phyloP scores from a whole-genome alignment of 2,797 vertebrate species.

The Clarias platycephalus region DNA sequence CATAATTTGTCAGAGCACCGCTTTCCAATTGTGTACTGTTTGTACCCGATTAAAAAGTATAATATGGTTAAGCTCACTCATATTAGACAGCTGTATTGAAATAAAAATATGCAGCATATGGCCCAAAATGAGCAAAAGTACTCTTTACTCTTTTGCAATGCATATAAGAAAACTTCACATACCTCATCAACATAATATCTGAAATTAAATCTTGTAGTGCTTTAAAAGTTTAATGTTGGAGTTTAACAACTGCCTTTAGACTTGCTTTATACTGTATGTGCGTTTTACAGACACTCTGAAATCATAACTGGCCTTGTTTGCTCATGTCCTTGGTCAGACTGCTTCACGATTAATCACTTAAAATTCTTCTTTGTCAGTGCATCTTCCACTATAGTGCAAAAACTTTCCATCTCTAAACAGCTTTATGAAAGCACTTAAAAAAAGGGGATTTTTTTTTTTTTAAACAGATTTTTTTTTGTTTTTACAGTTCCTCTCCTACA shows the following conservation, averaged over 20 bases:
- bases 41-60: constrained; percentile 9
- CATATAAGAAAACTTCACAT: not conserved
- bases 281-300: not conserved
- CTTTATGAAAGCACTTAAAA: not conserved
- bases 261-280: not conserved
- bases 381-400: not conserved
- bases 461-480: too few species aligned
- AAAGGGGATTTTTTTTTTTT: not conserved
- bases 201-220: not conserved
- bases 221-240: not conserved
- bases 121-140: not conserved
- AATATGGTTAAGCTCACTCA: not conserved
- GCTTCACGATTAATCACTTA: not conserved
- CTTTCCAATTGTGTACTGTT: constrained; percentile 5
- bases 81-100: not conserved
- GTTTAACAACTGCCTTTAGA: not conserved
- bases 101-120: not conserved
- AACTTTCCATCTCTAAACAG: not conserved
- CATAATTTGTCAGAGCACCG: constrained; percentile 11
- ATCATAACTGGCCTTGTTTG: not conserved
- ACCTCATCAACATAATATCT: not conserved
- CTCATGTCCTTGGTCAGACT: not conserved
- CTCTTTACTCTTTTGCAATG: not conserved
- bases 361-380: not conserved
- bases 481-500: not conserved